phyloP scores from a whole-genome alignment of 2,113 vertebrate species.

The Nicator chloris region DNA sequence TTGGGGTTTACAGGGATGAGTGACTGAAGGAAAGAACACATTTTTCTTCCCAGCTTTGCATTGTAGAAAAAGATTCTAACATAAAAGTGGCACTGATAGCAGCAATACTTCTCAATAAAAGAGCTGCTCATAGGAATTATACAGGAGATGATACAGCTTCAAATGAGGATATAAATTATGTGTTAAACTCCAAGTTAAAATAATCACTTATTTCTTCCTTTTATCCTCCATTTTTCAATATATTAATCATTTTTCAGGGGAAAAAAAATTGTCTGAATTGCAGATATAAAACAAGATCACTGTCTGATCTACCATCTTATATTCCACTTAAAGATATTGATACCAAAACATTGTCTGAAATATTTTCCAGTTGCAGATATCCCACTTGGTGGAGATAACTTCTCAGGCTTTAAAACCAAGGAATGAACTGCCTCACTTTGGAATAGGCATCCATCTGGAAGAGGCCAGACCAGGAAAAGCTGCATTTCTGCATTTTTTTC shows the following conservation, averaged over 20 bases:
- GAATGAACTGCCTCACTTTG: background rate
- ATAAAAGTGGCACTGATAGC: background rate
- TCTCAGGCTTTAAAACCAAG: background rate
- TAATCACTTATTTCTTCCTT: background rate
- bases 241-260: background rate
- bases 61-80: background rate
- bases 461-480: background rate
- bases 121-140: background rate
- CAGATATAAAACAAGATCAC: background rate
- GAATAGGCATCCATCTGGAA: background rate
- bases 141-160: background rate
- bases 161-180: background rate
- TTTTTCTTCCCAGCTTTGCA: background rate
- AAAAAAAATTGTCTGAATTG: background rate
- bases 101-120: background rate
- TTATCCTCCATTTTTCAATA: background rate
- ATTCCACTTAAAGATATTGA: background rate
- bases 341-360: background rate
- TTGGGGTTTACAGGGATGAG: background rate
- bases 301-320: background rate
- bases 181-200: background rate
- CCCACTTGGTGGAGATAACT: background rate
- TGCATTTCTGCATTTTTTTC: background rate
- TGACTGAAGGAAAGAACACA: background rate
- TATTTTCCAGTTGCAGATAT: background rate